Evolutionary conservation across 2,797 vertebrate genomes (phyloP), one percentile per base, ranked within the genome.

Genomic region (Notolepis coatsorum): DNA sequence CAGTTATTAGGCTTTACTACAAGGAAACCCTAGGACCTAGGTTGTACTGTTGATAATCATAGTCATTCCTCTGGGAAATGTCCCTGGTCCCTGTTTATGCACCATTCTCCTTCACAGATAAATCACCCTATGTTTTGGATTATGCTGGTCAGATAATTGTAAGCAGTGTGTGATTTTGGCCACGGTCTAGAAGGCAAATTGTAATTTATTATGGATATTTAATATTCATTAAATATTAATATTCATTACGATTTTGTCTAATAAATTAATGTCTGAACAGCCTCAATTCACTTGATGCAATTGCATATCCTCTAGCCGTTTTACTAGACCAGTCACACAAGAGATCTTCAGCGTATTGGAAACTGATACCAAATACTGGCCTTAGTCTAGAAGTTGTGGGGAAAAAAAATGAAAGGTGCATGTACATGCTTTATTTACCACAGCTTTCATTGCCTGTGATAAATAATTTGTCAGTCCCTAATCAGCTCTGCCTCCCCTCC

Each of bases 141-240:
- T 84, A 86, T 64, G 56, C 47, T 74, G 68, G 82, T 81, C 61
- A 73, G 61, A 46, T 80, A 65, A 68, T 56, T 50, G 80, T 84
- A 78, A 89, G 76, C 58, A 61, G 65, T 67, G 68, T 45, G 38
- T 20, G 78, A 57, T 38, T 54, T 46, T 10, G 12, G 63, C 33
- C 10, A 47, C 12, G 12, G 65, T 37, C 23, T n/a, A n/a, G n/a
- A n/a, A n/a, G n/a, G n/a, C 25, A 53, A 52, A 41, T 15, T 7
- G 49, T 58, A 47, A 46, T 42, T 54, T 70, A 21, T 64, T 65
- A n/a, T 31, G 30, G 5, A 7, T 31, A 6, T 31, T 31, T 31
- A 6, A 31, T 31, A 31, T 31, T 31, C 10, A 31, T 10, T 10
- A 31, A 6, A 2, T 31, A 7, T 10, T 31, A 31, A 7, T 6